These are phyloP conservation scores for Basileuterus tristriatus DNA, from an alignment of 2,797 vertebrate species.

Conservation along the genomic window DNA sequence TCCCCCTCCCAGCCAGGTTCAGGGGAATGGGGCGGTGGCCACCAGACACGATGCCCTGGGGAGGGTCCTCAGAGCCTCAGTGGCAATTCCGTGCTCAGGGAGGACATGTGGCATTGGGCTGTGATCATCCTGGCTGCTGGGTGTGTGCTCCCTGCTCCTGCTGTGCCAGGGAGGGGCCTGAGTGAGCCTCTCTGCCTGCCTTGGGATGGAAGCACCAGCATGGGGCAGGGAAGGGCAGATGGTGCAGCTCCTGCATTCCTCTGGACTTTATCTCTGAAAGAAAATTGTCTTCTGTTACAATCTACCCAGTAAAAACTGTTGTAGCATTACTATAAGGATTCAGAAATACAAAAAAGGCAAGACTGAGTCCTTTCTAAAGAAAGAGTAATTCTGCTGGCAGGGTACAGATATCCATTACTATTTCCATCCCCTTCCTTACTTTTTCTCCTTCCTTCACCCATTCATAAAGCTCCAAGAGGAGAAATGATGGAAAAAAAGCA, in stretches of 20 bases:
- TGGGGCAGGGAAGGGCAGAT: rapidly evolving
- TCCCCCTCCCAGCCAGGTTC: rapidly evolving
- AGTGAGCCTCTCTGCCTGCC: not conserved
- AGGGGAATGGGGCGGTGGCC: too few relatives aligned
- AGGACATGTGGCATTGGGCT: not conserved
- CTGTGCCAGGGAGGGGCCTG: not conserved
- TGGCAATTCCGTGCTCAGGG: not conserved
- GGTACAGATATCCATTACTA: not conserved
- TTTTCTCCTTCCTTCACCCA: not conserved
- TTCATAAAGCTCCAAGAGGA: not conserved
- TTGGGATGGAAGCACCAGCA: not conserved
- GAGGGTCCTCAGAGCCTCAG: not conserved
- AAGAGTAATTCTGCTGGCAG: not conserved
- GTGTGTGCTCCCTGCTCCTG: not conserved
- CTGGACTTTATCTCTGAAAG: not conserved
- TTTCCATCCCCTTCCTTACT: not conserved
- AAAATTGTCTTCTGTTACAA: not conserved
- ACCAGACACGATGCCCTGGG: rapidly evolving
- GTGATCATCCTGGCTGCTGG: not conserved
- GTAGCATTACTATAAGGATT: not conserved
- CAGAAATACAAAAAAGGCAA: not conserved
- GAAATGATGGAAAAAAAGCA: not conserved
- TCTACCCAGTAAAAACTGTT: not conserved
- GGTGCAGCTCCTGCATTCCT: not conserved
- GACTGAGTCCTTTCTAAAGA: not conserved